Base-by-base conservation (phyloP, 1,140 invertebrate genomes). In the Paramacrobiotus metropolitanus region DNA sequence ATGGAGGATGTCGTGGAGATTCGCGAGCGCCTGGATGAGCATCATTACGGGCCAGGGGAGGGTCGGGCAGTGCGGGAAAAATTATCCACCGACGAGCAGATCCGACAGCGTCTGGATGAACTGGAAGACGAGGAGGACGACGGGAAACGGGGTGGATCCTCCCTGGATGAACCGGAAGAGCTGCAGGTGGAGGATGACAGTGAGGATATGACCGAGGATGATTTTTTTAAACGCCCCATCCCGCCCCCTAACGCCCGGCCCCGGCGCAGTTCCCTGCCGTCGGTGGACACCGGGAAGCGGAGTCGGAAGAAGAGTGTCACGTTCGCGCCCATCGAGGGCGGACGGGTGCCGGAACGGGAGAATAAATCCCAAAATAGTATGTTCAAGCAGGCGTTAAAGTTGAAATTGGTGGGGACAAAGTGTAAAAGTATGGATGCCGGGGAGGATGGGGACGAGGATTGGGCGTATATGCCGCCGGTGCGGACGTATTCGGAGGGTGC, bases 1-100 rank as follows among this genome's bases (percentile, higher is more conserved):
- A 15, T 55, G 48, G 48, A 55, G 48, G 48, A 55, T 28, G 28
- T 55, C 15, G 48, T 55, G 15, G 48, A 55, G 48, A 55, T 55
- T 28, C 48, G 48, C 4, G 48, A 55, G 28, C 4, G 15, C 48
- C 15, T 55, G 9, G 48, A 55, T 4, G 15, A 55, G 48, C 4
- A 55, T 4, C 34, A 40, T 40, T n/a, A 40, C 34, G 34, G 34
- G 9, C n/a, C 34, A 40, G 34, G 9, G 34, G n/a, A 40, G 34
- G 34, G n/a, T 40, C 9, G n/a, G 34, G 9, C 34, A n/a, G 15
- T 28, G 48, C 48, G 15, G 15, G n/a, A 40, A n/a, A 40, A 40
- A 40, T 28, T 55, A 9, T 4, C 48, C 4, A 55, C 48, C 48
- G 48, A 55, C 48, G 15, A 55, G 15, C 15, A 55, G 28, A 55